Percentiles rank a stretch among this genome's conserved stretches.
Evolutionary conservation across 2,888 invertebrate genomes (phyloP).

Genomic region (Patella ulyssiponensis): DNA sequence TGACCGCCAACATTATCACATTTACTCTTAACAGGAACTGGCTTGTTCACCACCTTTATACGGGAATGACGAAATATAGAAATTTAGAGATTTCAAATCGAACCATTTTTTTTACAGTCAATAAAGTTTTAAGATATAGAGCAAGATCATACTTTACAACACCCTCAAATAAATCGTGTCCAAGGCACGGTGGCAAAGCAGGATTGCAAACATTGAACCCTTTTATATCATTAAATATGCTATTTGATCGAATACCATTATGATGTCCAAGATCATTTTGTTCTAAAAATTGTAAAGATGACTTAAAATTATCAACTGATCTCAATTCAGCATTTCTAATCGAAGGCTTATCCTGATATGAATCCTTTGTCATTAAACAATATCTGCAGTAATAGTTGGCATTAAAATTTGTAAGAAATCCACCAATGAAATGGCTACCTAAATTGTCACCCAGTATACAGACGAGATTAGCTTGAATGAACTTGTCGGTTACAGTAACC

Average conservation of each 20-base stretch:
- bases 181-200: not conserved
- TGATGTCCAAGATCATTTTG: not conserved
- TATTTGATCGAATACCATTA: not conserved
- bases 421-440: no score
- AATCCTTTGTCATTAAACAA: not conserved
- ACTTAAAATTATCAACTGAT: not conserved
- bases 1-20: constrained; percentile 21
- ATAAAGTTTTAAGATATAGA: constrained; percentile 8
- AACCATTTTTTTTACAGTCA: not conserved
- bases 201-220: not conserved
- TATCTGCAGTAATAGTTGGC: not conserved
- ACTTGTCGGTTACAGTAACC: no score
- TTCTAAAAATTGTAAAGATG: not conserved
- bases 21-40: not conserved
- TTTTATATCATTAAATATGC: not conserved
- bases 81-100: not conserved
- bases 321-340: not conserved
- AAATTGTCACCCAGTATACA: no score
- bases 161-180: not conserved
- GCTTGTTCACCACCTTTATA: constrained; percentile 15
- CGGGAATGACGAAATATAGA: not conserved
- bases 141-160: not conserved
- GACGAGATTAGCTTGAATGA: no score
- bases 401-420: not conserved
- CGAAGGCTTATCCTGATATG: constrained; percentile 4